These are phyloP conservation scores for Trypoxylon attenuatum DNA, from an alignment of 2,888 invertebrate genomes.

Conservation along the genomic window DNA sequence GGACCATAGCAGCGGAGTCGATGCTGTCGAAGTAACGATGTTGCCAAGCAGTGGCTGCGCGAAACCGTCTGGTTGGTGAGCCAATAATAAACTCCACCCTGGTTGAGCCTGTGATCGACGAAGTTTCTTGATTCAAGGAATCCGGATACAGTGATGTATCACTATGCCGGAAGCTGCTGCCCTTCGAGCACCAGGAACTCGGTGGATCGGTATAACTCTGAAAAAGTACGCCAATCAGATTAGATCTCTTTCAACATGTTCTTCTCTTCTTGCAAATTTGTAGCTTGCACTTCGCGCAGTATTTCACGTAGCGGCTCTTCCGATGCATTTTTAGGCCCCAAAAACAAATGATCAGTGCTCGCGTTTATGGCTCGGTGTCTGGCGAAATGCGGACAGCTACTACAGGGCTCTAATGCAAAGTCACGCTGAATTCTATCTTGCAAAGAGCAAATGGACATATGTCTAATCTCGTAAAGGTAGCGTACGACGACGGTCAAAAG, in stretches of 20 bases:
- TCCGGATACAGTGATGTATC: conserved; percentile 75
- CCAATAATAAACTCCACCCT: conserved; percentile 76
- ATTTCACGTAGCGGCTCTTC: conserved; percentile 11
- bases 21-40: conserved; percentile 82
- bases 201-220: conserved; percentile 67
- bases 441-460: background rate
- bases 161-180: conserved; percentile 63
- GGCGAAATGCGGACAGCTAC: conserved; percentile 14
- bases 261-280: background rate
- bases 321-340: conserved; percentile 23
- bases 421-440: too few relatives aligned
- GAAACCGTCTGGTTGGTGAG: conserved; percentile 69
- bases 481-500: conserved; percentile 9
- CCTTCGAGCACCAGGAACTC: conserved; percentile 70
- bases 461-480: background rate
- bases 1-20: conserved; percentile 74
- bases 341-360: conserved; percentile 33
- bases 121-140: conserved; percentile 76
- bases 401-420: background rate
- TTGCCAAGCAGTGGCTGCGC: conserved; percentile 73
- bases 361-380: conserved; percentile 4
- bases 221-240: conserved; percentile 30
- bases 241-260: conserved; percentile 1
- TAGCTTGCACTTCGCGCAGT: conserved; percentile 12
- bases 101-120: conserved; percentile 73